These are phyloP conservation scores for Podiceps cristatus DNA, from an alignment of 2,113 vertebrate genomes.

Conservation along the genomic window DNA sequence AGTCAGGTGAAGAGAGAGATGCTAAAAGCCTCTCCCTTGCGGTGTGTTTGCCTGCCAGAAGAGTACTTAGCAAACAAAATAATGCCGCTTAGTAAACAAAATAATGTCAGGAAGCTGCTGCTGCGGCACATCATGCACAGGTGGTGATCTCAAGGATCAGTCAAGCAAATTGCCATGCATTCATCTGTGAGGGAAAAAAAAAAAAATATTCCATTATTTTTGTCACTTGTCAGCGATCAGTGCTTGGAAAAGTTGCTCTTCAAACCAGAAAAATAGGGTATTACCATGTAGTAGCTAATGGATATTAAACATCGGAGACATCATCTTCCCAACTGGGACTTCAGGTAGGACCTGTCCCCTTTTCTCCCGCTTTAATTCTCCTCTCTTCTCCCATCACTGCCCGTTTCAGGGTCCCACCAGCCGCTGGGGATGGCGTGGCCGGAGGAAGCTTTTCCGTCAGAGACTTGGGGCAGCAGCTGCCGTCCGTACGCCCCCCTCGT, in stretches of 20 bases:
- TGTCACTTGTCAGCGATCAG: background rate
- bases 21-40: background rate
- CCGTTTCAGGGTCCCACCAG: background rate
- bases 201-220: background rate
- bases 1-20: background rate
- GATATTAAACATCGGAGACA: background rate
- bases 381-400: background rate
- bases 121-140: accelerated
- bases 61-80: background rate
- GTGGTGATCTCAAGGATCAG: background rate
- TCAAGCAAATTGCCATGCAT: background rate
- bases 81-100: background rate
- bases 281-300: background rate
- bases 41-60: background rate
- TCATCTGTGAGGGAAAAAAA: background rate
- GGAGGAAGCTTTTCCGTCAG: background rate
- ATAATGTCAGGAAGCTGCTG: background rate
- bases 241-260: background rate
- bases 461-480: background rate
- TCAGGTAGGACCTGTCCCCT: background rate
- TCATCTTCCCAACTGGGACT: background rate
- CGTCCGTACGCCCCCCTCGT: background rate
- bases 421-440: accelerated
- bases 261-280: background rate
- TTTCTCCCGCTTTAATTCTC: background rate